Base-by-base conservation (phyloP, 2,888 invertebrate species). In the Scaptomyza cyrtandrae region DNA sequence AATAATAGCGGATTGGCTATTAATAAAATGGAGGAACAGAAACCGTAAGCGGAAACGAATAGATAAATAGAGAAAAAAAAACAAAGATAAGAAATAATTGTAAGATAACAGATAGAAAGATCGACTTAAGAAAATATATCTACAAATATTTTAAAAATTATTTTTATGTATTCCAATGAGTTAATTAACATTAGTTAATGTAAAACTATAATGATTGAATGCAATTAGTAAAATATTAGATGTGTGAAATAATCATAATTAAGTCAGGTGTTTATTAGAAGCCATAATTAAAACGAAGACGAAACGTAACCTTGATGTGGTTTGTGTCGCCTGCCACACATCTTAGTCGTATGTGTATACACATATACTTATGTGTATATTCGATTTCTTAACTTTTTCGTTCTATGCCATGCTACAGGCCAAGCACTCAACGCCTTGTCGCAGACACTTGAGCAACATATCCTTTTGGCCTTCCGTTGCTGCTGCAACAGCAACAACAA, bases 301-400 rank as follows among this genome's bases (percentile, higher is more conserved):
- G 35, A n/a, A 7, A 31, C 19, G 35, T 62, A 75, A 88, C 88
- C 83, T 83, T 83, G 86, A 70, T 54, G 64, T 33, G 48, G 31
- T 31, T 63, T 27, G 33, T 19, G 19, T 27, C 27, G 9, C 11
- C 52, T 14, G 4, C 11, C 13, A 54, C 33, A 41, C 43, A 59
- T 6, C 33, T 48, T 14, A 6, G 24, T 24, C 5, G 33, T 10
- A 10, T 33, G n/a, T 29, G 13, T 19, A 43, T 52, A 19, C 11
- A 44, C 19, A 43, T 44, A 31, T 61, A 52, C 43, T 13, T 59
- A 53, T n/a, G n/a, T 45, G 4, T 24, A 29, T 41, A 58, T 72
- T 63, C 57, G 54, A 68, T 68, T 55, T 19, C 37, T 13, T 24
- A 45, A 46, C 50, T 19, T 31, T 33, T 19, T 31, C 19, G 1